Evolutionary conservation across 2,797 vertebrate species (phyloP).

Genomic region (Atherinosoma microstoma): DNA sequence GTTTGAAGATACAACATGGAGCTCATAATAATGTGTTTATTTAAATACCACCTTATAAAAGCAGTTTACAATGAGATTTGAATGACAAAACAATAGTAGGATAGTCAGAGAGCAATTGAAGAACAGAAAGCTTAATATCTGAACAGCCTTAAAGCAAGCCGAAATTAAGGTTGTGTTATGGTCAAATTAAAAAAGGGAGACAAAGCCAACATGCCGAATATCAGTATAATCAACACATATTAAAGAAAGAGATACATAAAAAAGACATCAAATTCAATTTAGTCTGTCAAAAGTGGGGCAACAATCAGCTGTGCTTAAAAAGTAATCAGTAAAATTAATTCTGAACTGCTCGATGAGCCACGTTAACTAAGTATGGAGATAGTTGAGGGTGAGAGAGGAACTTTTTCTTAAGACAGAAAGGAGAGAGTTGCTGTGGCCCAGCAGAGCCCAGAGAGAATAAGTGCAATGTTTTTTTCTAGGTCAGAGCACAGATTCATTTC

Average conservation of each 20-base stretch:
- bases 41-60: neutral
- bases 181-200: neutral
- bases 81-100: neutral
- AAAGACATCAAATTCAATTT: neutral
- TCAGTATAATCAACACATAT: neutral
- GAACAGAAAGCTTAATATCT: neutral
- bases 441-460: neutral
- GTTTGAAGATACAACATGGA: neutral
- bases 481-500: neutral
- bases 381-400: neutral
- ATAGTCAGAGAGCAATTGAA: neutral
- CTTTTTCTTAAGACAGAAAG: neutral
- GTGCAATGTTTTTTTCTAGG: neutral
- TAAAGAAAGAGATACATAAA: neutral
- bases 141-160: neutral
- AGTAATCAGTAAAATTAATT: neutral
- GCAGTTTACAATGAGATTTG: neutral
- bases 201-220: neutral
- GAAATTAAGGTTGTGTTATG: neutral
- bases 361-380: too few relatives aligned
- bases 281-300: neutral
- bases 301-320: neutral
- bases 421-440: neutral
- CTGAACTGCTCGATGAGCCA: neutral
- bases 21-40: neutral